phyloP scores from a whole-genome alignment of 2,888 invertebrate genomes.

The Zootermopsis nevadensis region DNA sequence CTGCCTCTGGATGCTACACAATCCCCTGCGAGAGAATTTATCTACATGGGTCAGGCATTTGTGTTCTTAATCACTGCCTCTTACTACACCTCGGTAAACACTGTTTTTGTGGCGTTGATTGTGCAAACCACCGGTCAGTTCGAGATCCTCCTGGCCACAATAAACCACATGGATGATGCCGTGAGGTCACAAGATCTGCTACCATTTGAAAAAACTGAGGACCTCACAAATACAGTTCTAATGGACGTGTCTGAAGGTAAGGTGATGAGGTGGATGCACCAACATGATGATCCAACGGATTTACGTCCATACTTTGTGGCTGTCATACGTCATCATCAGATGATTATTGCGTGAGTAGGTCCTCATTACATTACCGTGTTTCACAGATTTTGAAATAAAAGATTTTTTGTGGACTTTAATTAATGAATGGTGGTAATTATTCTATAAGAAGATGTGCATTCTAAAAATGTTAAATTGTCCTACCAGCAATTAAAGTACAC shows the following conservation, averaged over 20 bases:
- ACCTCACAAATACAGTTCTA: no score
- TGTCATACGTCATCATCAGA: slow-evolving; percentile 12
- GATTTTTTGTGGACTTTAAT: no score
- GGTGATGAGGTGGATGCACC: background rate
- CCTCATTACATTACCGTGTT: background rate
- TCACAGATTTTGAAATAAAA: background rate
- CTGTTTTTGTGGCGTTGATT: slow-evolving; percentile 1
- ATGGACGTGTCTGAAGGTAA: no score
- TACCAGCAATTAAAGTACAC: no score
- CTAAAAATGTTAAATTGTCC: no score
- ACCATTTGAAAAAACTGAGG: background rate
- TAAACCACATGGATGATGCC: background rate
- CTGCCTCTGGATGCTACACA: slow-evolving; percentile 1
- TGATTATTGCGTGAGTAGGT: background rate
- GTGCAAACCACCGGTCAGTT: slow-evolving; percentile 13
- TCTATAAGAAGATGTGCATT: no score
- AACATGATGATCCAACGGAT: background rate
- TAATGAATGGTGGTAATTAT: no score
- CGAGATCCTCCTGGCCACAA: background rate
- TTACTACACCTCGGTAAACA: slow-evolving; percentile 9
- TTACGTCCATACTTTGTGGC: background rate
- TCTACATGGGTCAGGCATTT: background rate
- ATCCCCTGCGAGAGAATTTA: background rate
- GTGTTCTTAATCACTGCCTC: background rate
- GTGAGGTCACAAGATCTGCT: background rate